Conservation (phyloP, 2,113 vertebrate species). For the Chaetops frenatus region DNA sequence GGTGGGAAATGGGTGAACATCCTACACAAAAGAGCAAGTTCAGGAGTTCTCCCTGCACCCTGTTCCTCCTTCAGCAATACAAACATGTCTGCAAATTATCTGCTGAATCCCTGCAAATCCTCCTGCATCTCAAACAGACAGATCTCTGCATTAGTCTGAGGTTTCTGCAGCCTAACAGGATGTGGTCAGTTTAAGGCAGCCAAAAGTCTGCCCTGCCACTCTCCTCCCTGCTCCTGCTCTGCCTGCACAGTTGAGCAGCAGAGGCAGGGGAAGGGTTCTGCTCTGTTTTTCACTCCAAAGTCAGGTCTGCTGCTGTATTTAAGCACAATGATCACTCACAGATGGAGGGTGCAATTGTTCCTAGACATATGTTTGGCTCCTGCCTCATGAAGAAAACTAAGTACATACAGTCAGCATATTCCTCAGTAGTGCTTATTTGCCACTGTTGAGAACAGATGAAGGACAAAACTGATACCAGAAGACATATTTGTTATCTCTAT, state of each 20-base stretch:
- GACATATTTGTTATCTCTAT: not conserved
- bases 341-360: not conserved
- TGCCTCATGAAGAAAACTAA: not conserved
- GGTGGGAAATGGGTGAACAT: not conserved
- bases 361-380: not conserved
- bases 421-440: not conserved
- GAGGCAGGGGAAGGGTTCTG: not conserved
- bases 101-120: not conserved
- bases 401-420: not conserved
- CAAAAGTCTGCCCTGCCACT: not conserved
- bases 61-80: not conserved
- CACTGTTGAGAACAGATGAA: not conserved
- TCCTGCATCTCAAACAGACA: not conserved
- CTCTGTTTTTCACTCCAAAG: not conserved
- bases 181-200: conserved; percentile 21
- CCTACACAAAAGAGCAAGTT: not conserved
- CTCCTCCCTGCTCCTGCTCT: not conserved
- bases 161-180: not conserved
- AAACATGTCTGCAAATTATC: not conserved
- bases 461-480: not conserved
- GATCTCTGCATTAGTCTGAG: not conserved
- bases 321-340: not conserved
- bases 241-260: not conserved
- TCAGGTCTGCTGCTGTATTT: not conserved
- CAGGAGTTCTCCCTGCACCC: not conserved